Base-by-base conservation (phyloP, 2,888 invertebrate genomes). In the Leptinotarsa tumamoca region DNA sequence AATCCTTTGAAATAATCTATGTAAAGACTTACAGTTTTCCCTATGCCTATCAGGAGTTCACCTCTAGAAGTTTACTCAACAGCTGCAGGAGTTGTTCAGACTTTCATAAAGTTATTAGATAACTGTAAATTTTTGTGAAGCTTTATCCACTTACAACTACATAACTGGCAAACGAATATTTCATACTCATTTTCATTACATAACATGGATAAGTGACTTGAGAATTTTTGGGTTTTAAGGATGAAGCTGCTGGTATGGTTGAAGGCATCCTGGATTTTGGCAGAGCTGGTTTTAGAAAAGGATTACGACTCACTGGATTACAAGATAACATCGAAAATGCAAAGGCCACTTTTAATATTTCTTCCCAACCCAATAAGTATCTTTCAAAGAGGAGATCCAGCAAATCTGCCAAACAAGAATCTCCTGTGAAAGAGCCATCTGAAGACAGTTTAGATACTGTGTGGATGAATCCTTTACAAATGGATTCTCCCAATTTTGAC, bases 171-270 rank as follows among this genome's bases (percentile, higher is more conserved):
- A 33, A 33, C 33, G 7, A 7, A 7, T 33, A 33, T 33, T 33
- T 7, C 33, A 33, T 7, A 33, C 2, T 33, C 43, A 43, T 43
- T 10, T 43, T 43, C 10, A 10, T 43, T 10, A 43, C 43, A 43
- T 43, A 43, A 43, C 43, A 43, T 43, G 10, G 10, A 43, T 43
- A 43, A 43, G 3, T 13, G 10, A 43, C 10, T 10, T 43, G 3
- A 43, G 43, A 10, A 10, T 13, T 43, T 43, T 43, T 10, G 43
- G 49, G n/a, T 63, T 72, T 82, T 18, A 82, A 92, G 92, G 92
- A 92, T 76, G 92, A 92, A 84, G 92, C 92, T 0, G 92, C 92
- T 0, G 92, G 92, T 0, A 90, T 92, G 89, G 91, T 92, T 87
- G 92, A 92, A 83, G 92, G 92, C 0, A 88, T 92, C 0, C 85